These are phyloP conservation scores for Lordiphosa stackelbergi DNA, from an alignment of 1,140 invertebrate species.

Conservation along the genomic window DNA sequence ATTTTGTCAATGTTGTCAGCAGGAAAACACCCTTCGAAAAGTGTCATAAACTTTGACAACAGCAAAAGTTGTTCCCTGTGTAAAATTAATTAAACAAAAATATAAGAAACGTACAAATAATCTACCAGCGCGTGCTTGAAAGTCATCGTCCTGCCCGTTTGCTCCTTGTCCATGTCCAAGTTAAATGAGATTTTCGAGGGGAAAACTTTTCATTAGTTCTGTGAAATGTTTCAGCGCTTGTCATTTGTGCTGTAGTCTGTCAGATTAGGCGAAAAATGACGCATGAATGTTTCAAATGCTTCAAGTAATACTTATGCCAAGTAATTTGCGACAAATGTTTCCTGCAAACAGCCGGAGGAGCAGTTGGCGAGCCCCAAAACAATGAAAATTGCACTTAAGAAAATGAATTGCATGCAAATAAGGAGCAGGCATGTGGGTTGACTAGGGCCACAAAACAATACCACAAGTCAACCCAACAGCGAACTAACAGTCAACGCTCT, in stretches of 20 bases:
- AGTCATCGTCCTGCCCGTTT: not conserved
- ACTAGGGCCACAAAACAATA: slow-evolving; percentile 52
- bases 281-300: slow-evolving; percentile 6
- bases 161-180: slow-evolving; percentile 37
- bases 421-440: slow-evolving; percentile 29
- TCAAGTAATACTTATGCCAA: slow-evolving; percentile 22
- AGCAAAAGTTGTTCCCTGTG: slow-evolving; percentile 25
- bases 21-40: slow-evolving; percentile 59
- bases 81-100: slow-evolving; percentile 76
- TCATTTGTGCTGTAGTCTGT: slow-evolving; percentile 2
- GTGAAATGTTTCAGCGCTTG: slow-evolving; percentile 25
- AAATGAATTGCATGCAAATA: slow-evolving; percentile 75
- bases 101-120: slow-evolving; percentile 69
- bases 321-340: slow-evolving; percentile 64
- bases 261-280: slow-evolving; percentile 24
- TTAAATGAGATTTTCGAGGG: slow-evolving; percentile 61
- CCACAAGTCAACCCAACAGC: slow-evolving; percentile 67
- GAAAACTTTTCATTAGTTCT: slow-evolving; percentile 17
- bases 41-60: slow-evolving; percentile 72
- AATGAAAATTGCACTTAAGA: slow-evolving; percentile 75
- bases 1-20: slow-evolving; percentile 74
- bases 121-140: slow-evolving; percentile 20
- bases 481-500: slow-evolving; percentile 32
- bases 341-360: slow-evolving; percentile 13
- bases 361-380: slow-evolving; percentile 38